phyloP scores from a whole-genome alignment of 2,888 invertebrate genomes.

The Athalia rosae region DNA sequence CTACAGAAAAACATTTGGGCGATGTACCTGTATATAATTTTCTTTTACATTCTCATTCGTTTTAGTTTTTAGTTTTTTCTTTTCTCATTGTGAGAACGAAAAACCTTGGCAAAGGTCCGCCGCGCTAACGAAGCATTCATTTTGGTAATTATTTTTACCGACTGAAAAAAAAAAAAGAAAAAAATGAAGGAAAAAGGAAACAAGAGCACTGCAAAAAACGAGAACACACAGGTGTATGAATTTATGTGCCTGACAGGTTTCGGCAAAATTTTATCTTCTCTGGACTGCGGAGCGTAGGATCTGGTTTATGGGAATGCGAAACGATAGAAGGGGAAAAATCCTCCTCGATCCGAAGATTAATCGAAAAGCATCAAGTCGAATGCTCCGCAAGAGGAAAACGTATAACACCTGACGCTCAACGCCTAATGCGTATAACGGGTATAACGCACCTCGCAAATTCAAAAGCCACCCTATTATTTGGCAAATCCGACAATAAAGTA shows the following conservation, averaged over 20 bases:
- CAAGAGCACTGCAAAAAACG: not conserved
- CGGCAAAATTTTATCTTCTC: constrained; percentile 13
- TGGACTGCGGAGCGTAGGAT: not conserved
- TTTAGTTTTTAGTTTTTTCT: too few relatives aligned
- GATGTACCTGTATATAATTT: not conserved
- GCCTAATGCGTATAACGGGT: not conserved
- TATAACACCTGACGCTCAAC: not conserved
- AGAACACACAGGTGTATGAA: constrained; percentile 19
- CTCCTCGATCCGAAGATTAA: constrained; percentile 25
- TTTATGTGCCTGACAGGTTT: constrained; percentile 16
- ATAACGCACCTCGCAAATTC: constrained; percentile 11
- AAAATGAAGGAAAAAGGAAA: not conserved
- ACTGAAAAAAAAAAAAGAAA: not conserved
- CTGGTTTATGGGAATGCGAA: not conserved
- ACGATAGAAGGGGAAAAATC: not conserved
- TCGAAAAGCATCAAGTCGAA: constrained; percentile 31
- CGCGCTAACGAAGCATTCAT: constrained; percentile 37
- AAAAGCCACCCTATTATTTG: constrained; percentile 41
- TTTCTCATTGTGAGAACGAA: constrained; percentile 11
- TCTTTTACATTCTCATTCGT: too few relatives aligned
- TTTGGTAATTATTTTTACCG: constrained; percentile 32
- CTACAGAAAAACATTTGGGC: not conserved
- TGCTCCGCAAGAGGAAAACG: constrained; percentile 6
- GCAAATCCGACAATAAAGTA: constrained; percentile 40
- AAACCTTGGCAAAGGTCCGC: constrained; percentile 7